Percentiles rank a stretch among this genome's conserved stretches.
Evolutionary conservation across 2,113 vertebrate species (phyloP).

Genomic region (Xenopus laevis): DNA sequence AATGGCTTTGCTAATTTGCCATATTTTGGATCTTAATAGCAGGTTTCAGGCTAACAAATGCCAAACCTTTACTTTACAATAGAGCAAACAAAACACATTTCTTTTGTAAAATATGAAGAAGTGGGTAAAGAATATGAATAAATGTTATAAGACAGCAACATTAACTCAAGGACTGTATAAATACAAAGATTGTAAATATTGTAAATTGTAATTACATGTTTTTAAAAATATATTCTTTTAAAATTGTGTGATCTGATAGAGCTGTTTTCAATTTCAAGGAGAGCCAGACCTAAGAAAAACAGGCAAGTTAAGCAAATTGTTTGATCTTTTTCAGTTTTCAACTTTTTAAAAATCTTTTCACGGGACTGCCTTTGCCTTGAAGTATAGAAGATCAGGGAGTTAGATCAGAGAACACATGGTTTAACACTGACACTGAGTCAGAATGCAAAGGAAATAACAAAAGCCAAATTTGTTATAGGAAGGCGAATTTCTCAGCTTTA

Average conservation of each 20-base stretch:
- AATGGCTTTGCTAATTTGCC: too few relatives aligned
- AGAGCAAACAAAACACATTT: too few relatives aligned
- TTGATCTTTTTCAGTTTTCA: slow-evolving; percentile 35
- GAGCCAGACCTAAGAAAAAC: background rate
- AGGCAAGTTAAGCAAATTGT: slow-evolving; percentile 13
- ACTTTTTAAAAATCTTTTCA: slow-evolving; percentile 32
- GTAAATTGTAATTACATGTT: too few relatives aligned
- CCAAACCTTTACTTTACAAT: too few relatives aligned
- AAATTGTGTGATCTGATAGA: slow-evolving; percentile 5
- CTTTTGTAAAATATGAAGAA: too few relatives aligned
- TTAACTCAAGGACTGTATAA: too few relatives aligned
- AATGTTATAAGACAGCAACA: too few relatives aligned
- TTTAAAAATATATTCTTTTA: too few relatives aligned
- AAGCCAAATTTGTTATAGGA: slow-evolving; percentile 43
- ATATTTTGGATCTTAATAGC: too few relatives aligned
- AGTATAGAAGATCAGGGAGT: slow-evolving; percentile 37
- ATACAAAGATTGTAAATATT: too few relatives aligned
- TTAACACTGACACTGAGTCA: slow-evolving; percentile 40
- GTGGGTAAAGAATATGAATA: too few relatives aligned
- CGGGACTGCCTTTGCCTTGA: slow-evolving; percentile 20
- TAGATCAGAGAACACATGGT: slow-evolving; percentile 41
- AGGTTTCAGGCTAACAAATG: too few relatives aligned
- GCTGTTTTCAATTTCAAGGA: slow-evolving; percentile 6
- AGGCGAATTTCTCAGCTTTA: slow-evolving; percentile 37
- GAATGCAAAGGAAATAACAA: slow-evolving; percentile 41